These are phyloP conservation scores for Cheumatopsyche charites DNA, from an alignment of 1,140 invertebrate genomes.

Conservation along the genomic window DNA sequence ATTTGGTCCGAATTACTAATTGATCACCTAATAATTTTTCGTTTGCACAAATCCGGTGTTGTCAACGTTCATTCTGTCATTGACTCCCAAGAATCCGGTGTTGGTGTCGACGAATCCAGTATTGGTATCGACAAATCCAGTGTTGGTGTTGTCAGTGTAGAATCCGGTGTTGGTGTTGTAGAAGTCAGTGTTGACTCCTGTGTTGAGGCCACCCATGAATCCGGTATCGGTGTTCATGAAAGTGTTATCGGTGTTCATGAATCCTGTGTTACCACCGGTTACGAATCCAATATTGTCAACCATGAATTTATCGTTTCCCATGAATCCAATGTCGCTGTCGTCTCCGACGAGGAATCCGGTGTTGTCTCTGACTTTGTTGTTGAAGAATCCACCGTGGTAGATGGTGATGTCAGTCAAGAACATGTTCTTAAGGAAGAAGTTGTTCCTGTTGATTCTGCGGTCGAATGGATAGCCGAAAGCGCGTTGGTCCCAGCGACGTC, in stretches of 20 bases:
- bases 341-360: too few relatives aligned
- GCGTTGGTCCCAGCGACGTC: constrained; percentile 53
- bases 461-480: constrained; percentile 74
- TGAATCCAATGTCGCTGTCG: too few relatives aligned
- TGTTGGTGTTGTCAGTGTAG: not conserved
- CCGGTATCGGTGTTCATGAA: not conserved
- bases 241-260: not conserved
- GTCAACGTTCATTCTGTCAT: too few relatives aligned
- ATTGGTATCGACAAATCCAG: not conserved
- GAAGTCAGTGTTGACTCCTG: not conserved
- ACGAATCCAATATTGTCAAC: not conserved
- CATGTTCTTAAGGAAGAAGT: constrained; percentile 63
- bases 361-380: not conserved
- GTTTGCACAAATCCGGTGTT: too few relatives aligned
- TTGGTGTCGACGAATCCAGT: not conserved
- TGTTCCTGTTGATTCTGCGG: constrained; percentile 61
- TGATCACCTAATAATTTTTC: too few relatives aligned
- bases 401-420: constrained; percentile 65
- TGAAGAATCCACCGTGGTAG: constrained; percentile 57
- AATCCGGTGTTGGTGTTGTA: not conserved
- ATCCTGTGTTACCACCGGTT: not conserved
- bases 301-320: too few relatives aligned
- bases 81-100: too few relatives aligned
- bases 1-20: too few relatives aligned
- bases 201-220: not conserved